These are phyloP conservation scores for Silurus glanis DNA, from an alignment of 2,113 vertebrate species.

Conservation along the genomic window DNA sequence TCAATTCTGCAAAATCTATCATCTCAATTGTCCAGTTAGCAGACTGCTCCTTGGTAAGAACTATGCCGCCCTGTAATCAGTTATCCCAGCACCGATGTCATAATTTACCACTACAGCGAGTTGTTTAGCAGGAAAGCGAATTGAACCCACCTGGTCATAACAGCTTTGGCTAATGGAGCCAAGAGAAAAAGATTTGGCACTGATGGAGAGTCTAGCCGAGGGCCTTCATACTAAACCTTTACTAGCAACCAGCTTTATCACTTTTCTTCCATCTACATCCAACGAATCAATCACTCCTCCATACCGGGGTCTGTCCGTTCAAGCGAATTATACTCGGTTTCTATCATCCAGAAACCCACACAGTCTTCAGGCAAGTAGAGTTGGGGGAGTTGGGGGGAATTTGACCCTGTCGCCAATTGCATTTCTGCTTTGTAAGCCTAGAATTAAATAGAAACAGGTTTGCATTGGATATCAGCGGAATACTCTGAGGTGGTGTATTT, in stretches of 20 bases:
- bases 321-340: constrained; percentile 6
- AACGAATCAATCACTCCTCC: constrained; percentile 30
- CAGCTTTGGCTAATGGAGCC: constrained; percentile 37
- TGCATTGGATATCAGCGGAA: not conserved
- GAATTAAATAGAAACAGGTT: constrained; percentile 11
- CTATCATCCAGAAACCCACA: constrained; percentile 10
- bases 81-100: not conserved
- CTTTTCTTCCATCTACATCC: constrained; percentile 1
- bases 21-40: constrained; percentile 9
- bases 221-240: not conserved
- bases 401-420: constrained; percentile 22
- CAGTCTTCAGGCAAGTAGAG: not conserved
- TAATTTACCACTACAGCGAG: constrained; percentile 17
- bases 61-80: not conserved
- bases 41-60: not conserved
- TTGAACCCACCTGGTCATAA: constrained; percentile 22
- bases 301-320: constrained; percentile 18
- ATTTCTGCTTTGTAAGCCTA: constrained; percentile 20
- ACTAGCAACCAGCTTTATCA: constrained; percentile 9
- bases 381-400: not conserved
- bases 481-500: not conserved
- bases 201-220: constrained; percentile 23
- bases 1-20: constrained; percentile 2
- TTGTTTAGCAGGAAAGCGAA: constrained; percentile 12
- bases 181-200: constrained; percentile 15